phyloP scores from a whole-genome alignment of 1,140 invertebrate genomes.

The Teleopsis dalmanni region DNA sequence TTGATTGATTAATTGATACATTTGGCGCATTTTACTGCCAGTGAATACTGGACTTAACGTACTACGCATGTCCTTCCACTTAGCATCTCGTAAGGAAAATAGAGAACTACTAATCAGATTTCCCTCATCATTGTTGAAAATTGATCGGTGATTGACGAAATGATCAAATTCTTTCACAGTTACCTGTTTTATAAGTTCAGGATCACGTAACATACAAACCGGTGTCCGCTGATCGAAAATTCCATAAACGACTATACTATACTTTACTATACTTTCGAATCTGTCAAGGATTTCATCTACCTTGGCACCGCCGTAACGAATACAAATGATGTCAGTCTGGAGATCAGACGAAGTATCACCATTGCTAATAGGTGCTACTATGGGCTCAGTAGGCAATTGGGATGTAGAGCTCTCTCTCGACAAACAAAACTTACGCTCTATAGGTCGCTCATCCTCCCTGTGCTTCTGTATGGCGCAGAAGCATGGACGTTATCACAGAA shows the following conservation, averaged over 20 bases:
- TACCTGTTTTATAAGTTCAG: conserved; percentile 45
- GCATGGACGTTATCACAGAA: no score
- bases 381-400: no score
- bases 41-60: conserved; percentile 45
- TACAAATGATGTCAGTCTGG: no score
- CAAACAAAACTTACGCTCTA: no score
- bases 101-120: conserved; percentile 42
- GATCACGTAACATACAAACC: conserved; percentile 50
- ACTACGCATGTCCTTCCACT: conserved; percentile 46
- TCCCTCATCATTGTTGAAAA: conserved; percentile 37
- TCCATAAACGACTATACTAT: conserved; percentile 48
- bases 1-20: conserved; percentile 44
- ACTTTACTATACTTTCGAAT: no score
- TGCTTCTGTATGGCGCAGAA: no score
- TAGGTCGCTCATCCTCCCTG: no score
- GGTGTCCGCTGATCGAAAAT: conserved; percentile 50
- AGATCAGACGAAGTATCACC: no score
- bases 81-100: conserved; percentile 37
- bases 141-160: conserved; percentile 44
- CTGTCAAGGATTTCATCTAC: no score
- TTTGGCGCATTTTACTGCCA: conserved; percentile 46
- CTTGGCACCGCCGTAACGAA: no score
- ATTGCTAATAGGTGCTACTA: no score
- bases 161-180: conserved; percentile 46
- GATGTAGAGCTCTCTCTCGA: no score